Evolutionary conservation across 1,140 invertebrate species (phyloP).

Genomic region (Leguminivora glycinivorella): DNA sequence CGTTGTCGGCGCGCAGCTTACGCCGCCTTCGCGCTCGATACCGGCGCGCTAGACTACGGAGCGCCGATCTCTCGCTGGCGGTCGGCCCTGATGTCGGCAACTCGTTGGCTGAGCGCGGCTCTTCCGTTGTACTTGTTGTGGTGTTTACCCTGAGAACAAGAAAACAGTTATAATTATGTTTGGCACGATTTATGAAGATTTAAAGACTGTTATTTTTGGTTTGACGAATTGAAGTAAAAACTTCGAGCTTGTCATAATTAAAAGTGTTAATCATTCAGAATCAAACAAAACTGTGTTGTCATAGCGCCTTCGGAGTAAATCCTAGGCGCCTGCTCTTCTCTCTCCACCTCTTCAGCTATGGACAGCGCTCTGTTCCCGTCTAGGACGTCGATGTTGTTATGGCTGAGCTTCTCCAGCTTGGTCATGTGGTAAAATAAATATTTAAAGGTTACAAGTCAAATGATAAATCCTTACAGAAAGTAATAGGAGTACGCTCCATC

Average conservation of each 20-base stretch:
- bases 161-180: neutral
- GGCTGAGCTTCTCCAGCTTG: too few species aligned
- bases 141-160: slow-evolving; percentile 50
- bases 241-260: neutral
- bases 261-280: neutral
- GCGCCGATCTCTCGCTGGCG: slow-evolving; percentile 85
- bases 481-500: slow-evolving; percentile 72
- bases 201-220: too few species aligned
- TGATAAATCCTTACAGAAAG: slow-evolving; percentile 53
- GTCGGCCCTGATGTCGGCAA: slow-evolving; percentile 79
- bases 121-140: slow-evolving; percentile 64
- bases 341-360: slow-evolving; percentile 87
- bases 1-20: slow-evolving; percentile 72
- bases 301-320: too few species aligned
- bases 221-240: too few species aligned
- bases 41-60: slow-evolving; percentile 86
- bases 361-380: slow-evolving; percentile 88
- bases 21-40: slow-evolving; percentile 79
- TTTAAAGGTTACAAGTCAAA: neutral
- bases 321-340: slow-evolving; percentile 81
- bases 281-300: too few species aligned
- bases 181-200: neutral
- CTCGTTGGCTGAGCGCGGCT: slow-evolving; percentile 77
- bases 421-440: too few species aligned
- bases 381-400: slow-evolving; percentile 81